These are phyloP conservation scores for Phania funesta DNA, from an alignment of 2,888 invertebrate species.

Conservation along the genomic window DNA sequence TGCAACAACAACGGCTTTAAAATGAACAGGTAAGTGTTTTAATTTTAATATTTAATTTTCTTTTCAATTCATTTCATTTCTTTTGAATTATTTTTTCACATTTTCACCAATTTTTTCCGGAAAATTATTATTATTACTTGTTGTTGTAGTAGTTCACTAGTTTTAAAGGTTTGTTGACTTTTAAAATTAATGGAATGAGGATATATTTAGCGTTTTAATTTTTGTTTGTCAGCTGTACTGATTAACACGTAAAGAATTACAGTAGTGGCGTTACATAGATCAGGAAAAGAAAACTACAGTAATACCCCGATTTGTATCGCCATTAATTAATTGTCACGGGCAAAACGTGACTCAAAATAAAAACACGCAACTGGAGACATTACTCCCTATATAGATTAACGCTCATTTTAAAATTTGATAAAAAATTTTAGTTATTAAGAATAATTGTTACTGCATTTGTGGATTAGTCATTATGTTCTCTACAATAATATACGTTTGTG, in stretches of 20 bases:
- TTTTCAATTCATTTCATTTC: constrained; percentile 24
- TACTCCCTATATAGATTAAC: too few relatives aligned
- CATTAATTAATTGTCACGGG: too few relatives aligned
- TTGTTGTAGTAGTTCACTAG: constrained; percentile 16
- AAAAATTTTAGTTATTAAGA: too few relatives aligned
- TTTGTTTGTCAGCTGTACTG: constrained; percentile 1
- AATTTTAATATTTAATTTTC: constrained; percentile 1
- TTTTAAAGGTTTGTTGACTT: constrained; percentile 63
- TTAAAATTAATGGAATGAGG: constrained; percentile 48
- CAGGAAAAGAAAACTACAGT: too few relatives aligned
- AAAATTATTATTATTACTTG: constrained; percentile 35
- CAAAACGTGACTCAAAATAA: too few relatives aligned
- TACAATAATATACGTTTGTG: too few relatives aligned
- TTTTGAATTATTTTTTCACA: constrained; percentile 48
- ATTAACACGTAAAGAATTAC: constrained; percentile 8
- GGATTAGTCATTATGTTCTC: too few relatives aligned
- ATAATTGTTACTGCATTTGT: too few relatives aligned
- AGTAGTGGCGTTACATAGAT: neutral
- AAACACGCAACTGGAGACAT: too few relatives aligned
- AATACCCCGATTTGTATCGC: too few relatives aligned
- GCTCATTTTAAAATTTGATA: too few relatives aligned
- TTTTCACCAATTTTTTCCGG: constrained; percentile 59
- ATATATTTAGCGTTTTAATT: constrained; percentile 22
- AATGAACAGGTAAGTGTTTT: constrained; percentile 62
- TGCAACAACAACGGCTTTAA: constrained; percentile 2